Evolutionary conservation across 2,888 invertebrate species (phyloP), one percentile per base, ranked within the genome.

Genomic region (Ichneumon xanthorius): DNA sequence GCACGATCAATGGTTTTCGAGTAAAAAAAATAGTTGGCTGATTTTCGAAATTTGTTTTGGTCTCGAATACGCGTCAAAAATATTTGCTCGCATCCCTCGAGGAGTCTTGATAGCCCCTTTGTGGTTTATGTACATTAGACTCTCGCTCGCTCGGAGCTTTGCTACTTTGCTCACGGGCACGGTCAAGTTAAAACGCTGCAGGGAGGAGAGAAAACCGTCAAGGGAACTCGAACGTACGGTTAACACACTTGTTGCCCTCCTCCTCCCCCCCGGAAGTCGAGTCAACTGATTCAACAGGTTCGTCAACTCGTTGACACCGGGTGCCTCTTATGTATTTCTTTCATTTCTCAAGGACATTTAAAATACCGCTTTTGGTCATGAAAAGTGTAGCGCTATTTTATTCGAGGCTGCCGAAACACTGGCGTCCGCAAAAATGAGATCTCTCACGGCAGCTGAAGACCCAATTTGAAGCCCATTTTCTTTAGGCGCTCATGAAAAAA

Each of bases 271-370:
- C 11, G 14, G 7, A 26, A 26, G 45, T 61, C 45, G 80, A 30
- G 11, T 30, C 48, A 73, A 77, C 61, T 50, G 77, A 82, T 80
- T 86, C 84, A 86, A 87, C 87, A 87, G 84, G 87, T 86, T 86
- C 73, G 75, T 77, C 55, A 53, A 72, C 65, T 72, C 72, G 58
- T 73, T 73, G 72, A 84, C 77, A 68, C 19, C 40, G 19, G 45
- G 11, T 40, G 53, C 80, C 55, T 53, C 22, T 79, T 45, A 50
- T 40, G 33, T 63, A 26, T 75, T 70, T 33, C 16, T 55, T 40
- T 81, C 30, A 53, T 68, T 33, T 65, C 81, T 67, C 61, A 70
- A 77, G 67, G 53, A 9, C 40, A 40, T 9, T 40, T 40, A 9
- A 40, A 40, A 40, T 9, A 40, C 40, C 40, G 40, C 9, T 7